phyloP scores from a whole-genome alignment of 1,140 invertebrate species.

The Brachystomella parvula region DNA sequence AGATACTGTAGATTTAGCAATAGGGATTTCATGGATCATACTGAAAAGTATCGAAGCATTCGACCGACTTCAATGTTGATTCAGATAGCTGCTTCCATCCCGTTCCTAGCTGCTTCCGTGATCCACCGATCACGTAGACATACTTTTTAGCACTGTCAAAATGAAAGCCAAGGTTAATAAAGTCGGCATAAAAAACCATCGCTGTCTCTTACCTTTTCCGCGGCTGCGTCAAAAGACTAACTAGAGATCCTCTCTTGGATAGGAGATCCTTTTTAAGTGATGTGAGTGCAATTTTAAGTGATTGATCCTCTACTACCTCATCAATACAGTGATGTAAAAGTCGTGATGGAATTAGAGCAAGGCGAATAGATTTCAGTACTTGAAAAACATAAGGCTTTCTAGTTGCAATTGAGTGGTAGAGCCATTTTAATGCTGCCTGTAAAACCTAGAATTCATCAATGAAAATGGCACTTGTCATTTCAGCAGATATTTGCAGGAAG shows the following conservation, averaged over 20 bases:
- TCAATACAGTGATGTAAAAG: slow-evolving; percentile 71
- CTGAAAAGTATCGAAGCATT: slow-evolving; percentile 36
- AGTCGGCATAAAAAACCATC: not conserved
- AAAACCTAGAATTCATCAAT: slow-evolving; percentile 57
- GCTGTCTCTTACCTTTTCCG: slow-evolving; percentile 45
- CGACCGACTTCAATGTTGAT: slow-evolving; percentile 28
- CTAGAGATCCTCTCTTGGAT: slow-evolving; percentile 64
- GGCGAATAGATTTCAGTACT: slow-evolving; percentile 71
- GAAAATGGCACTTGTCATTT: no score
- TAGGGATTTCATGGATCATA: not conserved
- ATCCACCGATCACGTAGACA: slow-evolving; percentile 84
- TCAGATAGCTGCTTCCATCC: slow-evolving; percentile 39
- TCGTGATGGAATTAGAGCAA: slow-evolving; percentile 72
- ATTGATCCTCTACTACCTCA: slow-evolving; percentile 71
- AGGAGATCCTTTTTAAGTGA: slow-evolving; percentile 74
- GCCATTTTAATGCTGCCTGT: slow-evolving; percentile 82
- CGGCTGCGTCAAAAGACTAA: slow-evolving; percentile 65
- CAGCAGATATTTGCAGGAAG: not conserved
- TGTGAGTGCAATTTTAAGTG: slow-evolving; percentile 66
- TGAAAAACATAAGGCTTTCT: slow-evolving; percentile 78
- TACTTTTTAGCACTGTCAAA: slow-evolving; percentile 63
- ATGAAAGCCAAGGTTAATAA: not conserved
- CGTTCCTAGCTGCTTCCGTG: slow-evolving; percentile 61
- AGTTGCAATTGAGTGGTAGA: slow-evolving; percentile 69
- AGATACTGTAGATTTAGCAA: not conserved